phyloP scores from a whole-genome alignment of 1,140 invertebrate species.

The Leptinotarsa defecta region DNA sequence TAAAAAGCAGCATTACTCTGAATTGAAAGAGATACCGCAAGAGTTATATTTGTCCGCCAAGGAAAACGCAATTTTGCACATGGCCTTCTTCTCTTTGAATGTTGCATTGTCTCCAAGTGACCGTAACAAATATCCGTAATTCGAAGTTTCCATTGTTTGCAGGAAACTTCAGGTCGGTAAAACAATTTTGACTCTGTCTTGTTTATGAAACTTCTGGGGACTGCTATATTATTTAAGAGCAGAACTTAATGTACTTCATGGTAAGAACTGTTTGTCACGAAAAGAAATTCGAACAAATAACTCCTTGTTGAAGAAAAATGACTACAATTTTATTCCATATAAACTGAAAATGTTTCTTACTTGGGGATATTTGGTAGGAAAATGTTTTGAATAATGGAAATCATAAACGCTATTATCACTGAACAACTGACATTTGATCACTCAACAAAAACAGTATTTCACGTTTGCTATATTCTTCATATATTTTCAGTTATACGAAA shows the following conservation, averaged over 20 bases:
- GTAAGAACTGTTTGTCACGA: neutral
- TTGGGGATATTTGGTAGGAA: too few species aligned
- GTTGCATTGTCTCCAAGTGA: slow-evolving; percentile 16
- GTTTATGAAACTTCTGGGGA: neutral
- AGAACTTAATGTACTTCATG: neutral
- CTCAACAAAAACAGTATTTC: too few species aligned
- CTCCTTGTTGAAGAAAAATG: neutral
- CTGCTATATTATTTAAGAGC: neutral
- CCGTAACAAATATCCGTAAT: neutral
- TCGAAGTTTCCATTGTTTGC: neutral
- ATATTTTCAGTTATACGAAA: too few species aligned
- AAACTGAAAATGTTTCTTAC: too few species aligned
- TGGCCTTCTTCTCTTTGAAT: slow-evolving; percentile 15
- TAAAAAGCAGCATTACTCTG: slow-evolving; percentile 30
- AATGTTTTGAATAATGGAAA: too few species aligned
- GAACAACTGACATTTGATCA: too few species aligned
- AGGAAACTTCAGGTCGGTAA: neutral
- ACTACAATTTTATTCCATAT: neutral
- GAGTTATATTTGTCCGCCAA: slow-evolving; percentile 30
- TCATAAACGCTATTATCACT: too few species aligned
- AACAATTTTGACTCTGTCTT: neutral
- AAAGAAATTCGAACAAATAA: neutral
- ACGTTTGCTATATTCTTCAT: too few species aligned
- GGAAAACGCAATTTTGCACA: slow-evolving; percentile 27
- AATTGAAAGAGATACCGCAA: slow-evolving; percentile 34